Base-by-base conservation (phyloP, 2,888 invertebrate species). In the Eremobia ochroleuca region DNA sequence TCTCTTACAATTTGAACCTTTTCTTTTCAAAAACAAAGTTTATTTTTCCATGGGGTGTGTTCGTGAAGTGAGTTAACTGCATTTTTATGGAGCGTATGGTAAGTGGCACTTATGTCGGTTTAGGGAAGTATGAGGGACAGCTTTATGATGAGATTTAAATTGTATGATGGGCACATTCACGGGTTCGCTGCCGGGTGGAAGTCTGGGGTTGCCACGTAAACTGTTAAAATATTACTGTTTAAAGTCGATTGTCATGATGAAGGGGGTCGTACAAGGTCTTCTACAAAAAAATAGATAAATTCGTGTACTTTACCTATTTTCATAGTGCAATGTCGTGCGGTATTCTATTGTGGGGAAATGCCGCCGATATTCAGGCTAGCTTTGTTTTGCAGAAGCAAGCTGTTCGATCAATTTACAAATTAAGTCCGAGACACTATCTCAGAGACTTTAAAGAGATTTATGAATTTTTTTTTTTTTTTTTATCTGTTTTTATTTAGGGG, bases 61-160 rank as follows among this genome's bases (percentile, higher is more conserved):
- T 58, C 40, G 21, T 71, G 78, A 81, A 83, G 86, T 85, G 73
- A 89, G 85, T 82, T 85, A 88, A 89, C 85, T 88, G 79, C 85
- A 85, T 89, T 93, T 93, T 92, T 92, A 93, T 90, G 90, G 85
- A 89, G 89, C 93, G 91, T 93, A 92, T 91, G 91, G 90, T 90
- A 91, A 92, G 91, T 89, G 93, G 87, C 91, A 91, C 89, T 92
- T 92, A 90, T 83, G 84, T 78, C 73, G 89, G 87, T 87, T 90
- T 87, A 91, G 90, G 78, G 68, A 88, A 87, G 89, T n/a, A 34
- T 83, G 86, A 83, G 85, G 87, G 85, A 86, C 85, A 76, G 83
- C 85, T 89, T 88, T 90, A 89, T 88, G 88, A 70, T 69, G 85
- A 81, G 91, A 88, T 92, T 92, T 89, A 86, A 90, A 88, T 88